These are phyloP conservation scores for Indicator maculatus DNA, from an alignment of 2,113 vertebrate species.

Conservation along the genomic window DNA sequence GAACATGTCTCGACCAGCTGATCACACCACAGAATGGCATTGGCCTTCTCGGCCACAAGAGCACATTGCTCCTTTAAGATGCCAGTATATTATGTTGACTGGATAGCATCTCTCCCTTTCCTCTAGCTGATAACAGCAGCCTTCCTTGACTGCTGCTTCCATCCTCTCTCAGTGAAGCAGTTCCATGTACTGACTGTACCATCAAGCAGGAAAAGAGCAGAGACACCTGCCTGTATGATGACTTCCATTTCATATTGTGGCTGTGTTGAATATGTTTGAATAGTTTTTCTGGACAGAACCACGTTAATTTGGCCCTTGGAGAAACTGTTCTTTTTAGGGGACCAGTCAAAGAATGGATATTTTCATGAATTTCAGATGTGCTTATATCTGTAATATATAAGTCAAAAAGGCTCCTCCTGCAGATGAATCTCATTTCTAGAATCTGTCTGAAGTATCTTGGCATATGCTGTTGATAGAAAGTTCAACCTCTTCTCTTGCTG, in stretches of 20 bases:
- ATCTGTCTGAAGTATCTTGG: neutral
- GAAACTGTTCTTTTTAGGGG: neutral
- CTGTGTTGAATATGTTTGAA: neutral
- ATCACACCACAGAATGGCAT: no score
- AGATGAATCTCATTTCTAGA: neutral
- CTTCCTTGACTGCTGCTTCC: neutral
- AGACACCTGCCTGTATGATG: neutral
- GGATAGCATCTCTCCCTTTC: neutral
- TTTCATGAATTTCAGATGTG: neutral
- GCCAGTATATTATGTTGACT: neutral
- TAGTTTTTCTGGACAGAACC: neutral
- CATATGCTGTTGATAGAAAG: accelerated
- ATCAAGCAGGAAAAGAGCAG: no score
- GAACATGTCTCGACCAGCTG: no score
- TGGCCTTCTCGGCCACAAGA: no score
- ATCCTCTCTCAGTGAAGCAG: neutral
- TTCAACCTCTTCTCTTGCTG: neutral
- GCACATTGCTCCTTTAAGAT: neutral
- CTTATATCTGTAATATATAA: neutral
- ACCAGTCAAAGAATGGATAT: neutral
- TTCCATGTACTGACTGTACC: neutral
- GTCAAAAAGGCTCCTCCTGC: neutral
- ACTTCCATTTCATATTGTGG: neutral
- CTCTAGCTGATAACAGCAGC: neutral
- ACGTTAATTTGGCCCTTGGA: neutral